Conservation (phyloP, 2,797 vertebrate species). For the Sebastes kiyomatsui region DNA sequence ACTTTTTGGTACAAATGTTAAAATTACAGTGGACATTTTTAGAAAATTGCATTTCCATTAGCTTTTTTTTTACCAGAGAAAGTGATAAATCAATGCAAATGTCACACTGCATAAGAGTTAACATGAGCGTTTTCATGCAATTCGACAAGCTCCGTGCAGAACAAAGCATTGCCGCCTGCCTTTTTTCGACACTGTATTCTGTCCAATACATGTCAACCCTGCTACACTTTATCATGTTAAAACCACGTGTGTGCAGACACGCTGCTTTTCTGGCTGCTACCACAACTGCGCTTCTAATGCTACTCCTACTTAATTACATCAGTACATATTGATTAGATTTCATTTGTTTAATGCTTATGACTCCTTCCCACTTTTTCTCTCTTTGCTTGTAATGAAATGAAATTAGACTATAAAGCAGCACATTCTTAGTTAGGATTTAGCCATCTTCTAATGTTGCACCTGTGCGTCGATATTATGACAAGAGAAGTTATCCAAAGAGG, state of each 20-base stretch:
- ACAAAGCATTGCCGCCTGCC: neutral
- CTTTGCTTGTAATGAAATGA: neutral
- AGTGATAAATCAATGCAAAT: neutral
- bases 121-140: neutral
- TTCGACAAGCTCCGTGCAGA: neutral
- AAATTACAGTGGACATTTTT: neutral
- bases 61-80: neutral
- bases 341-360: conserved; percentile 3
- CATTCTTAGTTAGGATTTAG: neutral
- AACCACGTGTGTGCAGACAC: neutral
- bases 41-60: neutral
- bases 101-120: neutral
- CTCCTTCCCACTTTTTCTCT: neutral
- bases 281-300: conserved; percentile 2
- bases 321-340: conserved; percentile 14
- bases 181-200: neutral
- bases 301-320: conserved; percentile 11
- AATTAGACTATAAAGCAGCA: fast-evolving
- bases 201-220: neutral
- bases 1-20: neutral
- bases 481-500: neutral
- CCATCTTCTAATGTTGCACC: neutral
- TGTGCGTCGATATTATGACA: neutral
- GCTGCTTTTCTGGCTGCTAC: neutral
- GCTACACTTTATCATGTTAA: neutral